These are phyloP conservation scores for Bos indicus DNA, from an alignment of 2,113 vertebrate species.

Conservation along the genomic window DNA sequence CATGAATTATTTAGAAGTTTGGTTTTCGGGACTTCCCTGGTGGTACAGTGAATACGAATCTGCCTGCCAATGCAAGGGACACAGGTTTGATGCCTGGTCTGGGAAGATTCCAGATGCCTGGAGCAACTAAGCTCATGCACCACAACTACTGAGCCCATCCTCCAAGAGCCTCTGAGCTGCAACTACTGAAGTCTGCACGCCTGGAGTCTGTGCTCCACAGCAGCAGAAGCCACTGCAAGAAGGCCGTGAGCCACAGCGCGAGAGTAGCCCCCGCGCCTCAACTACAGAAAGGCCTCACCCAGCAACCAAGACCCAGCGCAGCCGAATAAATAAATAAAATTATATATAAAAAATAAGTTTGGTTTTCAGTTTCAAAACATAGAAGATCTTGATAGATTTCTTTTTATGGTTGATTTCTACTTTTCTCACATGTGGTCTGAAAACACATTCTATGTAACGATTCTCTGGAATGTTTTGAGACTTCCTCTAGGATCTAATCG, in stretches of 20 bases:
- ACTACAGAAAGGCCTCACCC: background rate
- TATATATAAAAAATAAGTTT: background rate
- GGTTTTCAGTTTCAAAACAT: constrained; percentile 13
- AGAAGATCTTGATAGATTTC: background rate
- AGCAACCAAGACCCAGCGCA: background rate
- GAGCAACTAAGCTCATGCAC: background rate
- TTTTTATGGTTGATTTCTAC: background rate
- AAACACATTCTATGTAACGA: background rate
- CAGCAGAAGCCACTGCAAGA: background rate
- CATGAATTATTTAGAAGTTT: constrained; percentile 53
- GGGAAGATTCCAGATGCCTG: background rate
- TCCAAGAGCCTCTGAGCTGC: background rate
- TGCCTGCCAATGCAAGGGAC: background rate
- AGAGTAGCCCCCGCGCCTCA: background rate
- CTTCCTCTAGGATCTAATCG: background rate
- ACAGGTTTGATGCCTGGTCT: background rate
- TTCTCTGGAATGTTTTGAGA: constrained; percentile 23
- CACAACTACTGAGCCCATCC: background rate
- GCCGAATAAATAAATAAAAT: background rate
- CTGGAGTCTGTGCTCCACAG: background rate
- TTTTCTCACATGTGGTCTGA: background rate
- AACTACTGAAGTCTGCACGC: background rate
- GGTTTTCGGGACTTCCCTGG: background rate
- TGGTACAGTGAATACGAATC: background rate
- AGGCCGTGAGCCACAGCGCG: background rate